A percentile compares a stretch with the other conserved stretches of the same genome.
phyloP scores from a whole-genome alignment of 2,113 vertebrate genomes.

The Ibidorhyncha struthersii region DNA sequence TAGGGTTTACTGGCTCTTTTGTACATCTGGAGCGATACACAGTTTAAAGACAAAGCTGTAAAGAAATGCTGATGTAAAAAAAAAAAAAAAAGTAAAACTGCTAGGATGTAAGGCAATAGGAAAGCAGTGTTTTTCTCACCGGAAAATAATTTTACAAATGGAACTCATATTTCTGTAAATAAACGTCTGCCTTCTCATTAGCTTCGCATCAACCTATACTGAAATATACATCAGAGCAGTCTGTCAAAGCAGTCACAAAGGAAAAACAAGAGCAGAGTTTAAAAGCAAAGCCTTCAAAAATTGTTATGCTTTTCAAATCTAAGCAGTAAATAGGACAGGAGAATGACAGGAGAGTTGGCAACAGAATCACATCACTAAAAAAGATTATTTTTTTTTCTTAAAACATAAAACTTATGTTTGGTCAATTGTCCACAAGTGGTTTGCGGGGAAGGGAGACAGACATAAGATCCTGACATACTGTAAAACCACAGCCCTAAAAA shows the following conservation, averaged over 20 bases:
- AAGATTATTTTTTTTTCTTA: background rate
- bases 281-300: constrained; percentile 60
- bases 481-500: background rate
- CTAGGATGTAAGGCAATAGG: background rate
- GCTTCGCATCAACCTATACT: constrained; percentile 29
- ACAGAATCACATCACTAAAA: background rate
- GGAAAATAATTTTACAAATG: constrained; percentile 55
- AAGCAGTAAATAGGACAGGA: constrained; percentile 26
- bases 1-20: background rate
- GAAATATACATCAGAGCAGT: constrained; percentile 62
- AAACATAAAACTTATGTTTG: background rate
- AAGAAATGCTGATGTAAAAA: background rate
- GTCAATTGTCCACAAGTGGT: constrained; percentile 32
- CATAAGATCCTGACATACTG: background rate
- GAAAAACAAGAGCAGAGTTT: constrained; percentile 52
- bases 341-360: constrained; percentile 55
- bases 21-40: background rate
- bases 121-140: constrained; percentile 15
- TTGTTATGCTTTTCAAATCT: constrained; percentile 49
- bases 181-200: constrained; percentile 52
- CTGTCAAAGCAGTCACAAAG: constrained; percentile 54
- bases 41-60: background rate
- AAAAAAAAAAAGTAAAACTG: background rate
- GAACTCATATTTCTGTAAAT: constrained; percentile 43
- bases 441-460: background rate